These are phyloP conservation scores for Streblospio benedicti DNA, from an alignment of 1,140 invertebrate species.

Conservation along the genomic window DNA sequence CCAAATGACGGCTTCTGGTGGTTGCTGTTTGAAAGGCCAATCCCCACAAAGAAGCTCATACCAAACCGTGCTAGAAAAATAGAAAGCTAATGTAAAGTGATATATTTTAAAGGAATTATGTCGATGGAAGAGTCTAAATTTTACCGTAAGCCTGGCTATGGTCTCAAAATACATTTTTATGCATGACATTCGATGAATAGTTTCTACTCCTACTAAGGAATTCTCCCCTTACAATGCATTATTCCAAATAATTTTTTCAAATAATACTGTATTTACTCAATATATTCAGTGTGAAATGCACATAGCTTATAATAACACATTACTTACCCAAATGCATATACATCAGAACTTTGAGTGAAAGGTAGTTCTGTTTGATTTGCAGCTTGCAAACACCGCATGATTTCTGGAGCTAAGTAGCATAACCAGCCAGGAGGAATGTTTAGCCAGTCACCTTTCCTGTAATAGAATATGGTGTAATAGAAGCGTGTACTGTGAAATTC, in stretches of 20 bases:
- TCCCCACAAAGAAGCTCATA: conserved; percentile 93
- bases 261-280: too few species aligned
- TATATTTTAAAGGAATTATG: neutral
- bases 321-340: conserved; percentile 94
- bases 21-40: conserved; percentile 84
- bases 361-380: conserved; percentile 69
- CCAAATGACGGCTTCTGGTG: conserved; percentile 93
- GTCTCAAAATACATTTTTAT: too few species aligned
- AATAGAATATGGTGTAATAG: conserved; percentile 17
- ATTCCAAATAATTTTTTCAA: too few species aligned
- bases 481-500: too few species aligned
- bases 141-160: too few species aligned
- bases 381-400: conserved; percentile 59
- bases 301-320: too few species aligned
- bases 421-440: conserved; percentile 94
- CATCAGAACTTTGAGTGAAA: conserved; percentile 82
- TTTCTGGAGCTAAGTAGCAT: conserved; percentile 93
- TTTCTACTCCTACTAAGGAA: too few species aligned
- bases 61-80: conserved; percentile 80
- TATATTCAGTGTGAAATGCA: too few species aligned
- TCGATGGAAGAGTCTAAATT: neutral
- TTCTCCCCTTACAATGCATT: too few species aligned
- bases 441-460: conserved; percentile 62
- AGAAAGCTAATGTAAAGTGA: conserved; percentile 15
- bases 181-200: too few species aligned